phyloP scores from a whole-genome alignment of 2,113 vertebrate genomes.

The Amblyopsis rosae region DNA sequence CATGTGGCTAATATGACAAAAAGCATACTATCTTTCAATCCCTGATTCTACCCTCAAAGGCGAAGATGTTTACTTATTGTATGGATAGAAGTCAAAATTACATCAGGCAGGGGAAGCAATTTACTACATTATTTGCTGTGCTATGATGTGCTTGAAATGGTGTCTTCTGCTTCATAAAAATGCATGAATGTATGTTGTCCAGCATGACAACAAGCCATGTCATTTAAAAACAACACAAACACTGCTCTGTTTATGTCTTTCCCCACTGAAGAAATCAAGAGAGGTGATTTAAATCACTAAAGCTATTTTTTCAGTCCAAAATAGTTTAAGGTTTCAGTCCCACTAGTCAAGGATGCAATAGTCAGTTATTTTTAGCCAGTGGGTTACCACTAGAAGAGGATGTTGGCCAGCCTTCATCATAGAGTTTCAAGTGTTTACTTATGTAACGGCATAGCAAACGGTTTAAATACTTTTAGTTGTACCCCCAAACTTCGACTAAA shows the following conservation, averaged over 20 bases:
- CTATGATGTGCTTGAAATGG: too few species aligned
- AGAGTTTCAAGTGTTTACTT: background rate
- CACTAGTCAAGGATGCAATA: slow-evolving; percentile 15
- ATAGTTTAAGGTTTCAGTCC: slow-evolving; percentile 11
- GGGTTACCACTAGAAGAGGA: slow-evolving; percentile 15
- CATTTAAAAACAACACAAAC: background rate
- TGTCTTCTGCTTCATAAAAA: too few species aligned
- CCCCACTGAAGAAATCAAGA: background rate
- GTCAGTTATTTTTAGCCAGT: slow-evolving; percentile 4
- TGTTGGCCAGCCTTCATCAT: background rate
- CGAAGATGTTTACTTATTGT: too few species aligned
- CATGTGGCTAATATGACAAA: too few species aligned
- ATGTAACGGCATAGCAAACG: background rate
- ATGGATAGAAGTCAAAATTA: too few species aligned
- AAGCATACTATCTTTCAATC: too few species aligned
- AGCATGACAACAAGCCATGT: background rate
- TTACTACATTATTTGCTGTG: too few species aligned
- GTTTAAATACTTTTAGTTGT: background rate
- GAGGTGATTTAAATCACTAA: background rate
- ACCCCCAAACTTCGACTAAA: slow-evolving; percentile 18
- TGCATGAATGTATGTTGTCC: background rate
- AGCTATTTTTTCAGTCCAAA: slow-evolving; percentile 5
- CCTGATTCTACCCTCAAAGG: too few species aligned
- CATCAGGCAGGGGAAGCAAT: too few species aligned
- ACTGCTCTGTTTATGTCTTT: background rate